Evolutionary conservation across 2,888 invertebrate species (phyloP).

Genomic region (Troides aeacus): DNA sequence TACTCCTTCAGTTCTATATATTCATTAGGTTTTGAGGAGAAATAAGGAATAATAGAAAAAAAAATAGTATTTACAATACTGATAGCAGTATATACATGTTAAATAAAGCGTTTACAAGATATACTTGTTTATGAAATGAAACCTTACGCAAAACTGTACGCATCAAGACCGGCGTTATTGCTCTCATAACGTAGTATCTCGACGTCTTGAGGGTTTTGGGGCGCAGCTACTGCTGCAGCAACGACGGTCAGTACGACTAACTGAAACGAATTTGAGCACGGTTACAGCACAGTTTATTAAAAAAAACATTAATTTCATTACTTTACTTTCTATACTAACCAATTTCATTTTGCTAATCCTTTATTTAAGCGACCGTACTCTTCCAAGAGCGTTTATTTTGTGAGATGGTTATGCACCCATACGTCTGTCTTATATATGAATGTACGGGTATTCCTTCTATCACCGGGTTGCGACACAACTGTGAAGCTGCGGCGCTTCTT

Average conservation of each 20-base stretch:
- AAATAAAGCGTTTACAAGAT: not conserved
- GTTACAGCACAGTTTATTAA: conserved; percentile 37
- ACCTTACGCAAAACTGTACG: conserved; percentile 80
- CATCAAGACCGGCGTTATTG: conserved; percentile 80
- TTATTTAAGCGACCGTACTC: conserved; percentile 53
- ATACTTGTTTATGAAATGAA: not conserved
- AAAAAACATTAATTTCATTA: conserved; percentile 28
- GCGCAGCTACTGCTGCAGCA: conserved; percentile 60
- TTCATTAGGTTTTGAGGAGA: no score
- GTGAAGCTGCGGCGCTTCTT: conserved; percentile 49
- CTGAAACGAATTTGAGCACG: conserved; percentile 54
- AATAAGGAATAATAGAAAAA: no score
- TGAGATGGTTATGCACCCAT: conserved; percentile 67
- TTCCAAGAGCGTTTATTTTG: conserved; percentile 57
- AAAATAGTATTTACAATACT: no score
- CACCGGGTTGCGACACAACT: conserved; percentile 64
- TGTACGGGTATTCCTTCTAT: conserved; percentile 58
- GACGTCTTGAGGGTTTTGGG: conserved; percentile 74
- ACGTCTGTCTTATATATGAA: conserved; percentile 73
- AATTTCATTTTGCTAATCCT: conserved; percentile 65
- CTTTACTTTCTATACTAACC: conserved; percentile 57
- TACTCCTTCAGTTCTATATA: no score
- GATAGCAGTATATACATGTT: not conserved
- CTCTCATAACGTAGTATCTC: conserved; percentile 81
- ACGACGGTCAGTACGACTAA: conserved; percentile 56